Percentiles rank a stretch among this genome's conserved stretches.
phyloP scores from a whole-genome alignment of 2,113 vertebrate genomes.

The Dinomys branickii region DNA sequence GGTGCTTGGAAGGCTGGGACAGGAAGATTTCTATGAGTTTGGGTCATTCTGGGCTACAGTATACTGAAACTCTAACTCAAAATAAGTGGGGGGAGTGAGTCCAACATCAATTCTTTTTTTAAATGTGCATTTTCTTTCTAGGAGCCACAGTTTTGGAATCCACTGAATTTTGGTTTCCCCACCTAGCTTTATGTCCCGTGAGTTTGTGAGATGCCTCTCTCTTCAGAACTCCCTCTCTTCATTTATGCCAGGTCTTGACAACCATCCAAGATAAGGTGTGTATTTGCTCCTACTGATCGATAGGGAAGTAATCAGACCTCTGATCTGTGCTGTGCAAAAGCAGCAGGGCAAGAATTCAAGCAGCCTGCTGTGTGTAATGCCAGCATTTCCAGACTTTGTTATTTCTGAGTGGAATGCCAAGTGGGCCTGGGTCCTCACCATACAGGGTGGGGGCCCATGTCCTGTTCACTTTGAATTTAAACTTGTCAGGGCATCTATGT shows the following conservation, averaged over 20 bases:
- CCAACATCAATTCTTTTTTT: too few relatives aligned
- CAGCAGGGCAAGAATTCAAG: background rate
- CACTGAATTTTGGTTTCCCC: background rate
- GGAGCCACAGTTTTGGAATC: background rate
- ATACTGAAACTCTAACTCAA: background rate
- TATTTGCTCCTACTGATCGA: background rate
- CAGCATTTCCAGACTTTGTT: background rate
- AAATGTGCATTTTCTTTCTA: background rate
- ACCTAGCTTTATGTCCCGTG: background rate
- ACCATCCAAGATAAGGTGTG: background rate
- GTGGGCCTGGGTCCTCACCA: background rate
- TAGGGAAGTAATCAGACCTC: background rate
- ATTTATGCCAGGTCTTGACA: background rate
- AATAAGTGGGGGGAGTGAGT: background rate
- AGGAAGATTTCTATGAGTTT: background rate
- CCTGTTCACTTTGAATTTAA: background rate
- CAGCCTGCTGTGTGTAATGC: background rate
- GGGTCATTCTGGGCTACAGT: background rate
- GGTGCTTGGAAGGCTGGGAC: too few relatives aligned
- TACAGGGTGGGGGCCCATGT: background rate
- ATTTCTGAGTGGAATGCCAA: too few relatives aligned
- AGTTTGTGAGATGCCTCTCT: background rate
- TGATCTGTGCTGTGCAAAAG: background rate
- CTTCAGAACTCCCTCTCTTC: background rate
- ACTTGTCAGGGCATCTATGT: background rate